Base-by-base conservation (phyloP, 2,797 vertebrate genomes). In the Zenarchopterus dispar region DNA sequence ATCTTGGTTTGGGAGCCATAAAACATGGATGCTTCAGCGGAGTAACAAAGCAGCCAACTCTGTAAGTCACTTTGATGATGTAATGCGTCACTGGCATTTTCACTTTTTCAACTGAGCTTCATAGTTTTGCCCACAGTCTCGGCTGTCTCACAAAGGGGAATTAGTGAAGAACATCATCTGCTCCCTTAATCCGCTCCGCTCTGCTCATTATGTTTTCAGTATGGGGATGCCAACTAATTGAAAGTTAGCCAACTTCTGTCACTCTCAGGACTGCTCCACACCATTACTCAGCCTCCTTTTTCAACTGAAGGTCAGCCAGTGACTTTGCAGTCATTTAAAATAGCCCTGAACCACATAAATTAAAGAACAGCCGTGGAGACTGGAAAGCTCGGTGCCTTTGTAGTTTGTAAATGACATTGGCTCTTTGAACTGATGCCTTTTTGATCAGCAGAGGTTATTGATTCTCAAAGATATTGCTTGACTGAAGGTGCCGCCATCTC, bases 301-400 rank as follows among this genome's bases (percentile, higher is more conserved):
- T 48, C 47, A 59, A 75, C 33, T 85, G 90, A 94, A 94, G 92
- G 93, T 93, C 92, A 92, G 78, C 56, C 81, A 47, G 89, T 91
- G 92, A 93, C 91, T 88, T 89, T 93, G 92, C 92, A 87, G 91
- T 80, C 59, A 71, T 87, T 83, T 79, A 57, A 82, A 85, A 83
- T 71, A 79, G 61, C 64, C 54, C 21, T 2, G 24, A 61, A 47
- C 45, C 62, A 66, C 77, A 65, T 70, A 31, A 75, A 72, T 63
- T 56, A 56, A 81, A 55, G 69, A 73, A n/a, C 13, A 68, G 67
- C 54, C 17, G 48, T 67, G 48, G 45, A 48, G 28, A 18, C 39
- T 21, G 39, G 69, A 13, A 28, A 60, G 24, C 58, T 56, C 16
- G n/a, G 9, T 64, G 57, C 23, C 2, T 39, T 15, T 73, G 23